phyloP scores from a whole-genome alignment of 2,797 vertebrate species.

The Pipistrellus pipistrellus region DNA sequence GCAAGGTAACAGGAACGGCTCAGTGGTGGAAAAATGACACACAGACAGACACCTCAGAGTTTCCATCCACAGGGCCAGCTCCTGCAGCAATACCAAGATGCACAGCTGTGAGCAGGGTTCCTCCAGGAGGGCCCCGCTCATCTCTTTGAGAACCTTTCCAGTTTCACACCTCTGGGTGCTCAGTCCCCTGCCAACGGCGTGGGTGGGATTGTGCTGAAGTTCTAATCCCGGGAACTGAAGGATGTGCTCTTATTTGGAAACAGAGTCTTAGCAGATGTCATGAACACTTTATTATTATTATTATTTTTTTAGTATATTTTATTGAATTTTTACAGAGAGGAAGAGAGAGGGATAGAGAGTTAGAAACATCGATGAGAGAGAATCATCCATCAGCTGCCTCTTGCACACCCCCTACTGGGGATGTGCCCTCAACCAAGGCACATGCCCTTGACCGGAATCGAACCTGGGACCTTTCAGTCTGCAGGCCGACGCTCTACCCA shows the following conservation, averaged over 20 bases:
- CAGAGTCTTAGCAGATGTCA: neutral
- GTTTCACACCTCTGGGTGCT: neutral
- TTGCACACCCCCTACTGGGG: too few relatives aligned
- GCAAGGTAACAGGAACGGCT: neutral
- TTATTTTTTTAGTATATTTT: too few relatives aligned
- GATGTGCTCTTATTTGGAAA: neutral
- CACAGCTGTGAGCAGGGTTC: neutral
- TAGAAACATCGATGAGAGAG: too few relatives aligned
- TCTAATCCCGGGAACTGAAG: neutral
- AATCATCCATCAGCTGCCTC: too few relatives aligned
- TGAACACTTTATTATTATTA: too few relatives aligned
- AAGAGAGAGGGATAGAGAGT: too few relatives aligned
- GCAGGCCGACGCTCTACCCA: too few relatives aligned
- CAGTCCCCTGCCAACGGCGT: neutral
- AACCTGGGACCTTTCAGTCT: too few relatives aligned
- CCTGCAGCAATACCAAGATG: neutral
- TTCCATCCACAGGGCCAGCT: neutral
- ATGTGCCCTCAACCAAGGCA: too few relatives aligned
- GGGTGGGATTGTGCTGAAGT: neutral
- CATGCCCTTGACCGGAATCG: too few relatives aligned
- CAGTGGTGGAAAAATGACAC: neutral
- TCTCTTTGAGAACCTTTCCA: neutral
- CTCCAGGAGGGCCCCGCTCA: neutral
- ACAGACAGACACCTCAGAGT: neutral
- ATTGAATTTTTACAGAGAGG: too few relatives aligned